These are phyloP conservation scores for Eupeodes corollae DNA, from an alignment of 1,140 invertebrate species.

Conservation along the genomic window DNA sequence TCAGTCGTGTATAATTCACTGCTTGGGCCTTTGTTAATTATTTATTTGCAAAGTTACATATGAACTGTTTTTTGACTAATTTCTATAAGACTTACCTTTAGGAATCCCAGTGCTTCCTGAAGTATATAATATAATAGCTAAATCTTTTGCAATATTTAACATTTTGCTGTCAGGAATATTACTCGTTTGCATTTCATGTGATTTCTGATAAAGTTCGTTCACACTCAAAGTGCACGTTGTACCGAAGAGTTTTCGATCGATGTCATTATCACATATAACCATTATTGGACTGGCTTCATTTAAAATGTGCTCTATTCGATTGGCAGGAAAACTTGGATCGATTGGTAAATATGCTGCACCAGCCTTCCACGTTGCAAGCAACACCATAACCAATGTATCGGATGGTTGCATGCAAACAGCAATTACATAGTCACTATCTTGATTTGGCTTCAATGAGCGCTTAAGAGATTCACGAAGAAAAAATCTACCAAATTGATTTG, in stretches of 20 bases:
- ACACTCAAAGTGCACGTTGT: constrained; percentile 18
- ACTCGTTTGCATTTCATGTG: constrained; percentile 14
- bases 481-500: constrained; percentile 48
- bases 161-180: constrained; percentile 25
- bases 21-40: no score
- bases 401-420: constrained; percentile 66
- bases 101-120: constrained; percentile 87
- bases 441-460: constrained; percentile 38
- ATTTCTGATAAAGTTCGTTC: constrained; percentile 25
- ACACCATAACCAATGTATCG: constrained; percentile 52
- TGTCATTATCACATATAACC: constrained; percentile 52
- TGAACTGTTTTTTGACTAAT: no score
- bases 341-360: constrained; percentile 74
- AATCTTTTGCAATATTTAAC: constrained; percentile 36
- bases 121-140: constrained; percentile 77
- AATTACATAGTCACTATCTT: constrained; percentile 54
- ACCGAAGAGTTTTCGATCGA: constrained; percentile 21
- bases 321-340: constrained; percentile 61
- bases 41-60: no score
- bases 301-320: constrained; percentile 64
- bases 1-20: no score
- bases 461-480: constrained; percentile 39
- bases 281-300: constrained; percentile 59
- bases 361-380: constrained; percentile 67
- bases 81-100: no score